Base-by-base conservation (phyloP, 37 sponge, comb jelly and placozoan genomes). In the Halichondria panicea region DNA sequence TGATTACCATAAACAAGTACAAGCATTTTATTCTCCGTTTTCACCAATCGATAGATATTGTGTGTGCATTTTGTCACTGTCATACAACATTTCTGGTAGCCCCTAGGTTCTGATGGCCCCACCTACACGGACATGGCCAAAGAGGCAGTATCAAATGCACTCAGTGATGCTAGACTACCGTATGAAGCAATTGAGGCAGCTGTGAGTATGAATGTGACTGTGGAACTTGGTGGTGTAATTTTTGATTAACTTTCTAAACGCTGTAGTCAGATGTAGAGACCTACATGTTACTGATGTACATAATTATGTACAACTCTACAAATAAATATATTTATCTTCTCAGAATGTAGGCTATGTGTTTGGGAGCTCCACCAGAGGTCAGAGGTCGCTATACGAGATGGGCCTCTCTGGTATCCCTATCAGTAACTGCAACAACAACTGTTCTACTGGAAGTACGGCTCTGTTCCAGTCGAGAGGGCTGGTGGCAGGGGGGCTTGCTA, bases 391-490 rank as follows among this genome's bases (percentile, higher is more conserved):
- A 55, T 89, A 89, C 42, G 81, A 74, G 35, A 27, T 80, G 21
- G 90, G 90, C 0, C 48, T 84, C 31, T 74, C 90, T 30, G 90
- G 90, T 21, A 89, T 89, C 30, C 90, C 90, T 8, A 63, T 89
- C 55, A 52, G 70, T 35, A 89, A 89, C 62, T 65, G 77, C 55
- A 89, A 89, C 60, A 89, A 89, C 72, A 89, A 89, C 72, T 89
- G 90, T 43, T 72, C 83, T 33, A 81, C 85, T 30, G 84, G 84
- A 3, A 70, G 71, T 31, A 63, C 84, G 2, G 77, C 84, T 5
- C 76, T 84, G 44, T 88, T 52, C 38, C 56, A 34, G 12, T 22
- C 68, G 27, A 45, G 78, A 4, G 52, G 57, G 34, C 52, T 84
- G 4, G 43, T 84, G 0, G 84, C 75, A 57, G 83, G 75, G 30